Evolutionary conservation across 2,888 invertebrate species (phyloP).

Genomic region (Lampropteryx suffumata): DNA sequence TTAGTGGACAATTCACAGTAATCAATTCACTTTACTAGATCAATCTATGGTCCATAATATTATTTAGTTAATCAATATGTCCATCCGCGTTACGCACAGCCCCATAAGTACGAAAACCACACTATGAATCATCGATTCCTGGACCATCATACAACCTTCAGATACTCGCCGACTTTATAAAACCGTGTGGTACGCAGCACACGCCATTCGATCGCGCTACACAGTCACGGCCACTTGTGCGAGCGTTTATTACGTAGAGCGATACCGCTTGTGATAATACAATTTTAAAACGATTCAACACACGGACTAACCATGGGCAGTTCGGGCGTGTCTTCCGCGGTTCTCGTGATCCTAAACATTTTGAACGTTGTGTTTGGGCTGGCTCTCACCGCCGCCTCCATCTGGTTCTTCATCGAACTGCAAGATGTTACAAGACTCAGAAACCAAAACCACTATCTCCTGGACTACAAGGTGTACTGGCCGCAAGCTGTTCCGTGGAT

Average conservation of each 20-base stretch:
- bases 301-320: conserved; percentile 37
- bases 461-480: conserved; percentile 75
- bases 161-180: conserved; percentile 24
- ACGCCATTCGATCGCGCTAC: conserved; percentile 29
- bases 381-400: conserved; percentile 53
- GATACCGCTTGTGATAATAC: too few relatives aligned
- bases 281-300: conserved; percentile 1
- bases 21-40: too few relatives aligned
- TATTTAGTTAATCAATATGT: background rate
- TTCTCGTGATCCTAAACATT: conserved; percentile 55
- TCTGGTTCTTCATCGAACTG: conserved; percentile 69
- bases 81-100: conserved; percentile 25
- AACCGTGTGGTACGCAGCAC: background rate
- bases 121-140: conserved; percentile 25
- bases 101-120: conserved; percentile 21
- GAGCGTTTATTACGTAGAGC: too few relatives aligned
- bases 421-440: conserved; percentile 57
- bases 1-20: too few relatives aligned
- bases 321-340: conserved; percentile 39
- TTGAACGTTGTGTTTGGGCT: conserved; percentile 56
- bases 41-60: background rate
- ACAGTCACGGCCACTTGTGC: conserved; percentile 20
- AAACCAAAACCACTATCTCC: conserved; percentile 66
- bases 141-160: conserved; percentile 24
- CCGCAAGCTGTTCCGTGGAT: conserved; percentile 75